Evolutionary conservation across 2,888 invertebrate species (phyloP), one percentile per base, ranked within the genome.

Genomic region (Geotrupes spiniger): DNA sequence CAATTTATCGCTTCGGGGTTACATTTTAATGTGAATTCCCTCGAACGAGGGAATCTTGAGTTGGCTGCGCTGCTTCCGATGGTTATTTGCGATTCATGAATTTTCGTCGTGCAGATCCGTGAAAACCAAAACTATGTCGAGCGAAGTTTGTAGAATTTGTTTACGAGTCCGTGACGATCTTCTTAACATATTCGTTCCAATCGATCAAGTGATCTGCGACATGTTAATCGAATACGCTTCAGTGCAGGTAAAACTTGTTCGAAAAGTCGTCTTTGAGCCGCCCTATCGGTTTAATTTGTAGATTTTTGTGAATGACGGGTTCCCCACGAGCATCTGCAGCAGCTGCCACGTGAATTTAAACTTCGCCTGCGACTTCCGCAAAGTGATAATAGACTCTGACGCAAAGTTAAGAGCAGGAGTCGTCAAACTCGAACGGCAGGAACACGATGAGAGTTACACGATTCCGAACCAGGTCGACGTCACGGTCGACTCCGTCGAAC

Each of bases 361-460:
- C 2, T 39, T 26, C 9, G 46, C 50, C 9, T 28, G 28, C 26
- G 10, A 16, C 2, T 15, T 53, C 2, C 31, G 33, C 6, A 31
- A 46, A 16, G 46, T 46, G 36, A 50, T 52, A 9, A 39, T 52
- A 14, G 36, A 36, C 26, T 31, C 52, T 14, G 50, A 50, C n/a
- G 6, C 15, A 17, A 41, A 45, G 14, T 28, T 49, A 10, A 17
- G 40, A 9, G 11, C 39, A 5, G 8, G 17, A 21, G 27, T 16
- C 27, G 10, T 4, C 6, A 12, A 36, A 29, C 28, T 28, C 28
- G 9, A 36, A 36, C 12, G n/a, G 8, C 6, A 36, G 14, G 14
- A 12, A 14, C 2, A 12, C 11, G 10, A n/a, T n/a, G n/a, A n/a
- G n/a, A n/a, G n/a, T n/a, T n/a, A n/a, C n/a, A n/a, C n/a, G n/a